Conservation (phyloP, 2,797 vertebrate genomes). For the Cynopterus sphinx region DNA sequence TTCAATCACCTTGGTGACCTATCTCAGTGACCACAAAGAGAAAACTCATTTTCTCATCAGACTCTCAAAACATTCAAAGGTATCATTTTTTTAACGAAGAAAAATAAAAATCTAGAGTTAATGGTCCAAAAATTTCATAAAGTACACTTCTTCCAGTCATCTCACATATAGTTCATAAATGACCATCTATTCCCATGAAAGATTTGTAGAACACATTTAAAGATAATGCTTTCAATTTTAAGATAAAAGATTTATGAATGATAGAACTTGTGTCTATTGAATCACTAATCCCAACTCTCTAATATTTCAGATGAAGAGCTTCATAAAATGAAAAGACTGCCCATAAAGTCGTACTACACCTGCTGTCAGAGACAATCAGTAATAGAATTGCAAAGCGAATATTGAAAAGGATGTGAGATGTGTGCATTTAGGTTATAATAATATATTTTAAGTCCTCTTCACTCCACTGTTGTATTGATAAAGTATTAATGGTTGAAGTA, state of each 20-base stretch:
- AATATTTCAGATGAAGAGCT: conserved; percentile 69
- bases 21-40: not conserved
- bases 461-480: not conserved
- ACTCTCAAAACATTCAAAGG: conserved; percentile 57
- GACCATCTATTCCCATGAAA: conserved; percentile 56
- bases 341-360: conserved; percentile 57
- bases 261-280: conserved; percentile 68
- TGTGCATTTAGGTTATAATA: not conserved
- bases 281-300: conserved; percentile 63
- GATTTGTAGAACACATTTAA: conserved; percentile 70
- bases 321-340: conserved; percentile 67
- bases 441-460: not conserved
- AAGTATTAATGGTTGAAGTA: not conserved
- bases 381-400: conserved; percentile 40
- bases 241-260: conserved; percentile 72
- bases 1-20: not conserved
- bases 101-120: conserved; percentile 73
- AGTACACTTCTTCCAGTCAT: conserved; percentile 47
- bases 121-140: conserved; percentile 71
- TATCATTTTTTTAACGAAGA: conserved; percentile 59
- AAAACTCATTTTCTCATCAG: conserved; percentile 30
- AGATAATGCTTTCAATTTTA: conserved; percentile 73
- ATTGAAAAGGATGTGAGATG: conserved; percentile 1
- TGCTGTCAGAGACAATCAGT: conserved; percentile 54
- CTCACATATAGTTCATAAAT: conserved; percentile 52